A percentile compares a stretch with the other conserved stretches of the same genome.
phyloP scores from a whole-genome alignment of 64 coral and sea anemone species.

The Stichodactyla mertensii region DNA sequence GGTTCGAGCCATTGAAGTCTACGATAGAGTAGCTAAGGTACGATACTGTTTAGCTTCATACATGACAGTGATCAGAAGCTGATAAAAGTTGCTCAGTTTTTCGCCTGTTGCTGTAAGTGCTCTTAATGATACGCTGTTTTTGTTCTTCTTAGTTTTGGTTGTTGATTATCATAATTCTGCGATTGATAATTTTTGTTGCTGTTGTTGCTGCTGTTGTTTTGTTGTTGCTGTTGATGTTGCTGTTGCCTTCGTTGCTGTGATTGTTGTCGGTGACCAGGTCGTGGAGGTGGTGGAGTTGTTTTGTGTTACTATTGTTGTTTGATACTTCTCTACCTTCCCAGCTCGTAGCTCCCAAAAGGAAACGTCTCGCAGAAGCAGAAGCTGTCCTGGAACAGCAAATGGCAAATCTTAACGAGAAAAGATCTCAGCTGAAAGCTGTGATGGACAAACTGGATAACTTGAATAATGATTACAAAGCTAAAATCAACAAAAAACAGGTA shows the following conservation, averaged over 20 bases:
- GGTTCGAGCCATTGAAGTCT: conserved; percentile 96
- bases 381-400: conserved; percentile 71
- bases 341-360: conserved; percentile 90
- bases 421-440: conserved; percentile 69
- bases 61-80: too few relatives aligned
- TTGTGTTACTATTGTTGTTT: not conserved
- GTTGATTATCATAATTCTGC: too few relatives aligned
- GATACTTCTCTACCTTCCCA: not conserved
- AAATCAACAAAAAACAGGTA: conserved; percentile 81
- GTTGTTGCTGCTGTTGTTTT: not conserved
- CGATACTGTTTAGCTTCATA: not conserved
- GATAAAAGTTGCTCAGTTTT: not conserved
- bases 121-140: not conserved
- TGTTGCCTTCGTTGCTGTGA: not conserved
- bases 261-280: too few relatives aligned
- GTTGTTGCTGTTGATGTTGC: not conserved
- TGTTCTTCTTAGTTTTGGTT: not conserved
- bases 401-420: conserved; percentile 83
- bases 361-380: conserved; percentile 77
- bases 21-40: conserved; percentile 99
- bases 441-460: conserved; percentile 86
- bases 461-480: conserved; percentile 84
- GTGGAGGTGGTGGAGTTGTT: too few relatives aligned
- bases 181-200: too few relatives aligned
- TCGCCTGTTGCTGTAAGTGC: not conserved